Evolutionary conservation across 2,113 vertebrate species (phyloP), one percentile per base, ranked within the genome.

Genomic region (Chaetura pelagica): DNA sequence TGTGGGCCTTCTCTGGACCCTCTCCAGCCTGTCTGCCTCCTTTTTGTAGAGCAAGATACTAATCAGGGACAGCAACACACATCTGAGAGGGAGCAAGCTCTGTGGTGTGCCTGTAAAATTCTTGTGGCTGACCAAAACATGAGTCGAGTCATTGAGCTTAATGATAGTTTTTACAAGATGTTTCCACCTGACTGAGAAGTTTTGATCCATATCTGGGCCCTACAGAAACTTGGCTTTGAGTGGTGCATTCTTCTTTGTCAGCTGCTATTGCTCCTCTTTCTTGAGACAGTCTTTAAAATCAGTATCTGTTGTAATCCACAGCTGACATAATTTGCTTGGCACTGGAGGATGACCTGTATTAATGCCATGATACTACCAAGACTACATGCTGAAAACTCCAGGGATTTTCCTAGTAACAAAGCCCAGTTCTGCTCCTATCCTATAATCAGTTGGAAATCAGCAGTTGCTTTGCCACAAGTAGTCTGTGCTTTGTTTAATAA

Each of bases 31-130:
- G 40, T 42, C 40, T 42, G 40, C 40, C 11, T 42, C 40, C 40
- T 42, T 42, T 42, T 42, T 42, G 40, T 42, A 42, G 40, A 42
- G 40, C 40, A 42, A 12, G 58, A 11, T 90, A 59, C 15, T 58
- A 23, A 51, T 55, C 38, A 61, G 34, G 17, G 22, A 42, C 10
- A 90, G 42, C 30, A 81, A 29, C 38, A 16, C 32, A 29, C 11
- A 14, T 51, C 63, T 62, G 30, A 35, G 18, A 71, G 38, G 18
- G 13, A 12, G 4, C 3, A 71, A 12, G 26, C 48, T 0, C 0
- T 19, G 15, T 4, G 6, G 15, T 5, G 6, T 14, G 15, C 15
- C n/a, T 77, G 49, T 29, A 55, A 72, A 44, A 1, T 24, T 22
- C 26, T 27, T 61, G 14, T 75, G 34, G 12, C 21, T 57, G 46